A percentile compares a stretch with the other conserved stretches of the same genome.
Evolutionary conservation across 2,888 invertebrate species (phyloP).

Genomic region (Nezara viridula): DNA sequence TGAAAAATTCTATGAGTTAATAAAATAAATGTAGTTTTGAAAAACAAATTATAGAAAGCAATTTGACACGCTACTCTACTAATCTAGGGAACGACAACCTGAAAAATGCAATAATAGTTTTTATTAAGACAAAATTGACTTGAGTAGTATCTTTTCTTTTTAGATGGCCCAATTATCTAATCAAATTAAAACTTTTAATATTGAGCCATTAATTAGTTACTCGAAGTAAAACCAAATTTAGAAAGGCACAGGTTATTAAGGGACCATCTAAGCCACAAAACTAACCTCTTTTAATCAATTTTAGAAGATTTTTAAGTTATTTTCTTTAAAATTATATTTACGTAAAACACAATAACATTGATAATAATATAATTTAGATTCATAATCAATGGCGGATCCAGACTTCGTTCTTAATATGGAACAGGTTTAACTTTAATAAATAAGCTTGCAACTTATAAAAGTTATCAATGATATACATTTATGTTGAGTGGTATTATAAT

Average conservation of each 20-base stretch:
- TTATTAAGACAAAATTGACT: background rate
- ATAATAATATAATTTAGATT: slow-evolving; percentile 7
- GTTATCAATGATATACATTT: background rate
- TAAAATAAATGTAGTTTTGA: too few species aligned
- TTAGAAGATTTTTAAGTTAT: background rate
- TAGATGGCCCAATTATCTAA: background rate
- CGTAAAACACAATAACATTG: slow-evolving; percentile 42
- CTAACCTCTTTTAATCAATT: background rate
- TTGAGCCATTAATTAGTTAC: slow-evolving; percentile 7
- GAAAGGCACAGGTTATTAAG: background rate
- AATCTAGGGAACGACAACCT: too few species aligned
- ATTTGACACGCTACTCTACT: too few species aligned
- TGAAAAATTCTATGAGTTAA: too few species aligned
- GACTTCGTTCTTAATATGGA: background rate
- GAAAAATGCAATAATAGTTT: too few species aligned
- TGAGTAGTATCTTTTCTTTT: background rate
- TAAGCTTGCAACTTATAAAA: background rate
- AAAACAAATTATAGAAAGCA: too few species aligned
- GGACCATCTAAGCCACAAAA: slow-evolving; percentile 46
- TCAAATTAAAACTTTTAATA: background rate
- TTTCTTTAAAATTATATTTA: slow-evolving; percentile 51
- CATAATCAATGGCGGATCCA: slow-evolving; percentile 11
- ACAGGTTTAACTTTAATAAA: background rate
- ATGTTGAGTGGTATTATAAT: too few species aligned
- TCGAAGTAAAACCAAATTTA: background rate